phyloP scores from a whole-genome alignment of 2,797 vertebrate genomes.

The Uromys caudimaculatus region DNA sequence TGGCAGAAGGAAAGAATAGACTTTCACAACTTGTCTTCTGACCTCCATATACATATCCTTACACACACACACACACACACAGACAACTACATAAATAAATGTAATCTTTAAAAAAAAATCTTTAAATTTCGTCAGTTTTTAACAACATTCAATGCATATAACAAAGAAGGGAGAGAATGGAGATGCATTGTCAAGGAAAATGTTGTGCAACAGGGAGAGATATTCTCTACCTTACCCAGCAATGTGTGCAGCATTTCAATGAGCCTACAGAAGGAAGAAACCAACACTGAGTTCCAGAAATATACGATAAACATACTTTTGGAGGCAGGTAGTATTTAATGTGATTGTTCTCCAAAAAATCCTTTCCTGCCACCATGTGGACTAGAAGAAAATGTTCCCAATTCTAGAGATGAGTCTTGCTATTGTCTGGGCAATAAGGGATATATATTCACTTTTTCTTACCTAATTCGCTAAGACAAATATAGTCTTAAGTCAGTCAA shows the following conservation, averaged over 20 bases:
- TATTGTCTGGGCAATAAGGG: background rate
- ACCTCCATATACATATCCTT: background rate
- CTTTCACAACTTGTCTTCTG: background rate
- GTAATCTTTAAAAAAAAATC: background rate
- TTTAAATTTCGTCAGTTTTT: background rate
- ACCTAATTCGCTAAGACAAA: background rate
- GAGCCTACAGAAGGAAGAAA: background rate
- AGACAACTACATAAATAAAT: background rate
- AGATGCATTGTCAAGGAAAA: background rate
- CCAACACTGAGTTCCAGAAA: constrained; percentile 23
- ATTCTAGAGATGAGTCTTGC: background rate
- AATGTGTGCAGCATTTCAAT: constrained; percentile 33
- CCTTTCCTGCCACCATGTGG: background rate
- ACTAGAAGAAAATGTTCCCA: constrained; percentile 13
- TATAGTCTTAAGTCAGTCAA: background rate
- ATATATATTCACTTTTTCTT: constrained; percentile 12
- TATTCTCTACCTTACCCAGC: background rate
- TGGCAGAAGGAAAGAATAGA: background rate
- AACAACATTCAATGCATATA: constrained; percentile 19
- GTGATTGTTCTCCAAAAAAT: background rate
- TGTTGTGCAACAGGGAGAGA: constrained; percentile 1
- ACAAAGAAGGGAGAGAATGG: background rate
- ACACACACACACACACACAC: background rate
- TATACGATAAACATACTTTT: background rate
- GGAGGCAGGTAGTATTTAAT: background rate